Evolutionary conservation across 2,113 vertebrate species (phyloP), one percentile per base, ranked within the genome.

Genomic region (Chamaetylas fuelleborni): DNA sequence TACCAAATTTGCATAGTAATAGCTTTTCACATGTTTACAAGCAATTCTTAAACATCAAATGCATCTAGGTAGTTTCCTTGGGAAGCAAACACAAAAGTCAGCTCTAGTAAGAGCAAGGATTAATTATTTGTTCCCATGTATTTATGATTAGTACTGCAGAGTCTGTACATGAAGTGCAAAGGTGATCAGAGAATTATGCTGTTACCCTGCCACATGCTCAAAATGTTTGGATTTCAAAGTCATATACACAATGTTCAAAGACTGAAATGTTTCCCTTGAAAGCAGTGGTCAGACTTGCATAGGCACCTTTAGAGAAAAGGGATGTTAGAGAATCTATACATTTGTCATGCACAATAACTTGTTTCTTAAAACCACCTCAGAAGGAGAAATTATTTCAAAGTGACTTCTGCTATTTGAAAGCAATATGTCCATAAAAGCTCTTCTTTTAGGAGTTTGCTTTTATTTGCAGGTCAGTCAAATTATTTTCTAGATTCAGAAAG

Each of bases 31-130:
- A 58, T 26, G 19, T 73, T 90, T 66, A 77, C 54, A 70, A 82
- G 29, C 53, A 80, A 77, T 90, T 85, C 42, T 92, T 95, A 86
- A 83, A 69, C 29, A 78, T 3, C 25, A 36, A 33, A 36, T 23
- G 24, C 3, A 70, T 48, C 38, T 67, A 57, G 16, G 16, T 28
- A 78, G 42, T 64, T 83, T 86, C n/a, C 51, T 60, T 77, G 22
- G 28, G 79, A 81, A 88, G 56, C 34, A 81, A 56, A 88, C 12
- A 70, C 20, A 83, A 71, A 83, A 90, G 47, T 43, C 51, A 95
- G 14, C 14, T 40, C 15, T 67, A 58, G 20, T 45, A 73, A 81
- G 47, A 88, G 31, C 26, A 82, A 28, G 3, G 45, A 80, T 84
- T 90, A 71, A 67, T 57, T 26, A 50, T 40, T 22, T 81, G 62